A percentile compares a stretch with the other conserved stretches of the same genome.
Conservation (phyloP, 2,888 invertebrate species). For the Matsumyia berberina region DNA sequence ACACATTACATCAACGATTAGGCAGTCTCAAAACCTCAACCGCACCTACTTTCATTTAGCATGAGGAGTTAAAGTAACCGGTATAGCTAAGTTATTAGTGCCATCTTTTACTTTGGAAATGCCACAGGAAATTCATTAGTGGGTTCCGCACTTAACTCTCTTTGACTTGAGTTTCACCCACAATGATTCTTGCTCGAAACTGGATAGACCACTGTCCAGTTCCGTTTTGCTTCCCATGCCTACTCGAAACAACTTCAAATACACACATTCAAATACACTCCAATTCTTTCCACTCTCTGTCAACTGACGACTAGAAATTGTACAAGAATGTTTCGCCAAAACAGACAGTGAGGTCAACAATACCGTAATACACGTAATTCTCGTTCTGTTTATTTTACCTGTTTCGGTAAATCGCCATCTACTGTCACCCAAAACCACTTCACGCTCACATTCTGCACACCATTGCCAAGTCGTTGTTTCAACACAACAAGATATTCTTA, state of each 20-base stretch:
- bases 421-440: slow-evolving; percentile 21
- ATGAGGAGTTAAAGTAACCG: too few species aligned
- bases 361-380: slow-evolving; percentile 50
- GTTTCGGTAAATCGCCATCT: slow-evolving; percentile 30
- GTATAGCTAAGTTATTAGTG: too few species aligned
- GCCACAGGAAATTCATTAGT: too few species aligned
- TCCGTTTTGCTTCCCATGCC: not conserved
- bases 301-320: slow-evolving; percentile 8
- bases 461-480: slow-evolving; percentile 31
- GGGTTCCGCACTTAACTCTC: too few species aligned
- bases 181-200: not conserved
- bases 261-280: slow-evolving; percentile 14
- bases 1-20: too few species aligned
- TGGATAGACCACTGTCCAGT: not conserved
- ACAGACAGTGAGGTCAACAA: slow-evolving; percentile 46
- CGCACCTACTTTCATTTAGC: too few species aligned
- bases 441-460: not conserved
- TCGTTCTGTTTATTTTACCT: slow-evolving; percentile 54
- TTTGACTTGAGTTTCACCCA: not conserved
- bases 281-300: slow-evolving; percentile 2
- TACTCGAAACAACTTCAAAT: slow-evolving; percentile 1
- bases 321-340: slow-evolving; percentile 28
- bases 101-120: too few species aligned
- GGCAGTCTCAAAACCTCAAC: too few species aligned
- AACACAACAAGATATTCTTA: slow-evolving; percentile 42